Conservation (phyloP, 2,797 vertebrate species). For the Xiphorhynchus erythropygius region DNA sequence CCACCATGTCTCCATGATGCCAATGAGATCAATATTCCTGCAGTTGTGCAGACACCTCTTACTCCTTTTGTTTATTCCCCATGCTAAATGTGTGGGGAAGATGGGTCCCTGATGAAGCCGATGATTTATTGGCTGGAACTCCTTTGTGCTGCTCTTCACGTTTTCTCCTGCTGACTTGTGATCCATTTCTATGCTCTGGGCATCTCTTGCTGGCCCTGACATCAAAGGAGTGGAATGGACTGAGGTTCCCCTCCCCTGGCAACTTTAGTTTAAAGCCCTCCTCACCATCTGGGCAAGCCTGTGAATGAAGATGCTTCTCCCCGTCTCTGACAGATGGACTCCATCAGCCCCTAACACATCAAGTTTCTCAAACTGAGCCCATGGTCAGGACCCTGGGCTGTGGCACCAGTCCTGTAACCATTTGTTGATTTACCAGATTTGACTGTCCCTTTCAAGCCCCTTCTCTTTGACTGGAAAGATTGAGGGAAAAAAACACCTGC, state of each 20-base stretch:
- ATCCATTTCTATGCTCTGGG: not conserved
- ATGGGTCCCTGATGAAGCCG: not conserved
- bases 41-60: not conserved
- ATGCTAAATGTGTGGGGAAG: not conserved
- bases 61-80: not conserved
- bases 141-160: not conserved
- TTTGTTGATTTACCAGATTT: not conserved
- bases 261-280: not conserved
- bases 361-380: not conserved
- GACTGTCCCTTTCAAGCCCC: not conserved
- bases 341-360: not conserved
- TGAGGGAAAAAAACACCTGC: not conserved
- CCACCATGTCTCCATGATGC: not conserved
- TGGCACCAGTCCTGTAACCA: not conserved
- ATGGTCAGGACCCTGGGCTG: not conserved
- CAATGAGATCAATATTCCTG: not conserved
- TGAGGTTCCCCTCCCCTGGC: not conserved
- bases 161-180: not conserved
- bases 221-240: not conserved
- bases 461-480: not conserved
- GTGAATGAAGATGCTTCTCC: accelerated
- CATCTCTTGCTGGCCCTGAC: not conserved
- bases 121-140: not conserved
- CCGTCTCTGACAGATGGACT: not conserved
- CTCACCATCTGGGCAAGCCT: not conserved